Evolutionary conservation across 2,888 invertebrate species (phyloP), one percentile per base, ranked within the genome.

Genomic region (Acronicta psi): DNA sequence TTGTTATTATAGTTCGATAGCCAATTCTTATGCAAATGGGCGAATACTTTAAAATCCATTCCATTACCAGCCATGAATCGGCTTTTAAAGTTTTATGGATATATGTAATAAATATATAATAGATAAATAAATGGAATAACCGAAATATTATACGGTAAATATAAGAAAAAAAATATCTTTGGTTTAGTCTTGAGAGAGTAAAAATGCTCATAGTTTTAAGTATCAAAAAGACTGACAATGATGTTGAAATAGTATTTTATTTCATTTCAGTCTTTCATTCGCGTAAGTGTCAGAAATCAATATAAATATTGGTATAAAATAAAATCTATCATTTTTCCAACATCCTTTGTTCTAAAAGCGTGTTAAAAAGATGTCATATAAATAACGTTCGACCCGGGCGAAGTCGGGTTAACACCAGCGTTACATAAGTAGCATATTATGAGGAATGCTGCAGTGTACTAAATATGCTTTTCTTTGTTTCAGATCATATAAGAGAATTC

Each of bases 401-500:
- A 47, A 41, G 23, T 45, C 11, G 13, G 8, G 8, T 0, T 8
- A 34, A 43, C 58, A 34, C 10, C 34, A 44, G 1, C 18, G 13
- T 41, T 37, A 41, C 44, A 29, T 38, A 42, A 40, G 44, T 31
- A 49, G 38, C 25, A n/a, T n/a, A n/a, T 50, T 43, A 44, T 45
- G 29, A 49, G n/a, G 41, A 55, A 63, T 11, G 25, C 56, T 41
- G 45, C 66, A 70, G 44, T 38, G 31, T 56, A 40, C 43, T 49
- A 49, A 65, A 59, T 47, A 54, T 58, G 36, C 40, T 47, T 59
- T 78, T 60, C 59, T 86, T 85, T 85, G 75, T 80, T 94, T 53
- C 94, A 95, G 95, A 95, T 93, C 95, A 95, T 85, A 94, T 95
- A 81, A 89, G 95, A 77, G 95, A 95, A 75, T 95, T 95, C 85